These are phyloP conservation scores for Urechis unicinctus DNA, from an alignment of 2,888 invertebrate genomes.

Conservation along the genomic window DNA sequence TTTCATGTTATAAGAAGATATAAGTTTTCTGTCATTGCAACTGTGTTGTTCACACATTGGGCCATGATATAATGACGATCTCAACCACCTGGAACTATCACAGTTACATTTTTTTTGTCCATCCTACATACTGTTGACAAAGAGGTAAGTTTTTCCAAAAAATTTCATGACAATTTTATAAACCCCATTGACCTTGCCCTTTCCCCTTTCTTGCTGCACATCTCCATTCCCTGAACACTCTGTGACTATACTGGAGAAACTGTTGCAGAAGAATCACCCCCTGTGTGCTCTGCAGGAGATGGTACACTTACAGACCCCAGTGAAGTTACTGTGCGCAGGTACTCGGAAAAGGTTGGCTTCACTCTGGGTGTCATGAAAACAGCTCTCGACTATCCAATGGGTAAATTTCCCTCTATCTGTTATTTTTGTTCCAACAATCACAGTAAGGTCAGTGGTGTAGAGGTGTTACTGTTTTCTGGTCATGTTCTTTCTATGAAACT, in stretches of 20 bases:
- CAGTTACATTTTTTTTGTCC: constrained; percentile 2
- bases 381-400: neutral
- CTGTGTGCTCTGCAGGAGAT: neutral
- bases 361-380: neutral
- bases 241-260: neutral
- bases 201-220: neutral
- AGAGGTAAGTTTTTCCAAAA: no score
- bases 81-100: no score
- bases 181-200: neutral
- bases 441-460: neutral
- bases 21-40: no score
- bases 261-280: no score
- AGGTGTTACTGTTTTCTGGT: neutral
- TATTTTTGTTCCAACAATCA: neutral
- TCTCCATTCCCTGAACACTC: neutral
- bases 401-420: neutral
- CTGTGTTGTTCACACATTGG: no score
- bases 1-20: no score
- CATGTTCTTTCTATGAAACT: no score
- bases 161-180: no score
- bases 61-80: no score
- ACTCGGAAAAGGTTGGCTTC: neutral
- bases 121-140: no score
- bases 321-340: neutral
- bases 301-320: neutral